phyloP scores from a whole-genome alignment of 2,888 invertebrate species.

The Rhodophaea formosa region DNA sequence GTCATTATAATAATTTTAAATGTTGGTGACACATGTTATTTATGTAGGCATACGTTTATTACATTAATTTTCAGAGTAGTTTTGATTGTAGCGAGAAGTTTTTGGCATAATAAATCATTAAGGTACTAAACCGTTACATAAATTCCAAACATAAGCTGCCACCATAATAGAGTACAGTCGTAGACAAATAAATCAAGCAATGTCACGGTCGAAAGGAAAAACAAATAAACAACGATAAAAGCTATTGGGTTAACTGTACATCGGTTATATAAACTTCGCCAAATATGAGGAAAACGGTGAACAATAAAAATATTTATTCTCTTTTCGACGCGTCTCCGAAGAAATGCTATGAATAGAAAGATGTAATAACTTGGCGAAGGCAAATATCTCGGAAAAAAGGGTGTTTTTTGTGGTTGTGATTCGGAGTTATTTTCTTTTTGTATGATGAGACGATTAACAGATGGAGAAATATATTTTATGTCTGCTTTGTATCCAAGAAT shows the following conservation, averaged over 20 bases:
- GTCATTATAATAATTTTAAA: too few species aligned
- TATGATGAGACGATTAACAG: not conserved
- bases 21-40: too few species aligned
- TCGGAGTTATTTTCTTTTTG: not conserved
- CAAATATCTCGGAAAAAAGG: not conserved
- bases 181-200: conserved; percentile 43
- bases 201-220: conserved; percentile 37
- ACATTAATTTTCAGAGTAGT: too few species aligned
- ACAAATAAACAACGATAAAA: conserved; percentile 48
- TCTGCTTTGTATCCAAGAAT: too few species aligned
- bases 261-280: conserved; percentile 1
- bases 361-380: conserved; percentile 9
- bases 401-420: not conserved
- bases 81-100: not conserved
- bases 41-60: too few species aligned
- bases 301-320: conserved; percentile 29
- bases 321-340: conserved; percentile 26
- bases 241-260: conserved; percentile 49
- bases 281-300: conserved; percentile 17
- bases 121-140: conserved; percentile 5
- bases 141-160: conserved; percentile 23
- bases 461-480: not conserved
- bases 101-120: not conserved
- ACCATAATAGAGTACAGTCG: conserved; percentile 25
- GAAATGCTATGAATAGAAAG: conserved; percentile 31